These are phyloP conservation scores for Microplitis manilae DNA, from an alignment of 2,888 invertebrate genomes.

Conservation along the genomic window DNA sequence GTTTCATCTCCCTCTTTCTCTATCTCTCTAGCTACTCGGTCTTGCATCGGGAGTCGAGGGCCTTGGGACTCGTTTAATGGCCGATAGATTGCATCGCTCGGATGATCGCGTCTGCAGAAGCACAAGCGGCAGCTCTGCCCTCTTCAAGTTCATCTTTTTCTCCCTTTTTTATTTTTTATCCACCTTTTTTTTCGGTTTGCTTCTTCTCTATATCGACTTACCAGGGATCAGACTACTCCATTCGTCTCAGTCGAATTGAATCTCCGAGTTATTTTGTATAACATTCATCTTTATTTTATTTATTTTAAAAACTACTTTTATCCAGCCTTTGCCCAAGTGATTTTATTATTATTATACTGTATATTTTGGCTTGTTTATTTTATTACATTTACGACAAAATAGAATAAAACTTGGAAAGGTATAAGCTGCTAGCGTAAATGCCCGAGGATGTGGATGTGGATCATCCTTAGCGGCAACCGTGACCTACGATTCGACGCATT, in stretches of 20 bases:
- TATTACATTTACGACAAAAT: background rate
- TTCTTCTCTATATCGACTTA: conserved; percentile 13
- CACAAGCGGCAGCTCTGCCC: conserved; percentile 27
- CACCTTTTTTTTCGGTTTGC: background rate
- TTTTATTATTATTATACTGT: background rate
- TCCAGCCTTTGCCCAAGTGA: background rate
- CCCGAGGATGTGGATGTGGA: background rate
- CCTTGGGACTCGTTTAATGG: conserved; percentile 64
- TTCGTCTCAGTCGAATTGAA: conserved; percentile 27
- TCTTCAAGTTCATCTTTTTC: conserved; percentile 14
- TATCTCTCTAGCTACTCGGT: background rate
- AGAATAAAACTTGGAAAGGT: background rate
- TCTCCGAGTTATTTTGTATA: conserved; percentile 10
- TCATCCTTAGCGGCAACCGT: conserved; percentile 8
- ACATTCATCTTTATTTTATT: background rate
- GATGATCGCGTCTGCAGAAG: conserved; percentile 45
- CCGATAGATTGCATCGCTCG: conserved; percentile 63
- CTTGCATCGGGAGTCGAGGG: conserved; percentile 46
- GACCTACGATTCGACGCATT: conserved; percentile 6
- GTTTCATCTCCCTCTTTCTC: conserved; percentile 18
- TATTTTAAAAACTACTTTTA: background rate
- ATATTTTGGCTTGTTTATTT: no score
- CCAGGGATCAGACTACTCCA: conserved; percentile 11
- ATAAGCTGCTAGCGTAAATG: background rate
- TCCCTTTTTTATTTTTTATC: conserved; percentile 14